Base-by-base conservation (phyloP, 2,888 invertebrate genomes). In the Odontomyia ornata region DNA sequence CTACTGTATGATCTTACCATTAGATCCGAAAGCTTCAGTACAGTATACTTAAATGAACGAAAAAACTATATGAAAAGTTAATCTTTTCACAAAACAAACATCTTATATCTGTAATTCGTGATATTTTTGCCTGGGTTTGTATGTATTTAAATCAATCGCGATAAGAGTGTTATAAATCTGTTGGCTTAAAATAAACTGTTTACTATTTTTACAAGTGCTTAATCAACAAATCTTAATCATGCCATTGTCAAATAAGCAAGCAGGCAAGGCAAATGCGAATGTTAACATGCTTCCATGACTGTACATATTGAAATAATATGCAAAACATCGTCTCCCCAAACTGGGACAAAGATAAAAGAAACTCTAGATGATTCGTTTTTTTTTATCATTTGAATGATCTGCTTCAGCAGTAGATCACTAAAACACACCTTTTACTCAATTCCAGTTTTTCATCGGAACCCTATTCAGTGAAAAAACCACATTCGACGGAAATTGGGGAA, bases 401-500 rank as follows among this genome's bases (percentile, higher is more conserved):
- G 52, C 52, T 52, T n/a, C 13, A 15, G 18, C 18, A 52, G 52
- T 13, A 52, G 52, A 52, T 52, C 18, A 52, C 52, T 18, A 15
- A 52, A 18, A 4, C 52, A 9, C 4, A 15, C 52, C 18, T 52
- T 15, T 18, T 18, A 52, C 52, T 13, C 5, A 52, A 18, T n/a
- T 52, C 52, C n/a, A 52, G 52, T 52, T 52, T 52, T 52, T 15
- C 7, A 52, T 52, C 52, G 52, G 52, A 52, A 52, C 15, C 18
- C n/a, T 52, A 52, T 52, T 52, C 36, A 36, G 36, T 3, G 15
- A 52, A 52, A 52, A 52, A 15, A n/a, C 15, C 52, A 18, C 65
- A 43, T 36, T 36, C 36, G 27, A 18, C 69, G 69, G 47, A 69
- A 69, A 69, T 69, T 69, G 36, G 67, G 67, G 67, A 67, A 46